phyloP scores from a whole-genome alignment of 2,113 vertebrate genomes.

The Leiothrix lutea region DNA sequence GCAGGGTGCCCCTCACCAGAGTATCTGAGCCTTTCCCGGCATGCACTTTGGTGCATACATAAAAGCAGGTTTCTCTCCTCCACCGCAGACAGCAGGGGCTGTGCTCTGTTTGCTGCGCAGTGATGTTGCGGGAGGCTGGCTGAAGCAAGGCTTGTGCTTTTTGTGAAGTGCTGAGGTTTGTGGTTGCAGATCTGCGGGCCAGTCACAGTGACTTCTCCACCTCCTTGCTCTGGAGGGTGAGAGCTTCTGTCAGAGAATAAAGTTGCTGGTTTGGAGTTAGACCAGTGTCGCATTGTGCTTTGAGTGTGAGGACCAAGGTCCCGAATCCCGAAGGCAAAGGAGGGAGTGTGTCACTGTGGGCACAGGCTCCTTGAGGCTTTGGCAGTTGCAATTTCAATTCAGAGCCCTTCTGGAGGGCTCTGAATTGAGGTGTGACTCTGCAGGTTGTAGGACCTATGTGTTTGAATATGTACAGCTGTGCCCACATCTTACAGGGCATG shows the following conservation, averaged over 20 bases:
- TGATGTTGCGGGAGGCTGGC: not conserved
- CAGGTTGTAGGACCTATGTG: not conserved
- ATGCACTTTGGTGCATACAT: conserved; percentile 9
- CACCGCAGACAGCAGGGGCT: not conserved
- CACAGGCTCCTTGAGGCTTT: not conserved
- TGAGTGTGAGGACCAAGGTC: not conserved
- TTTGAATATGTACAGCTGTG: not conserved
- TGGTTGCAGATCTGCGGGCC: not conserved
- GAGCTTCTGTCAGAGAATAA: not conserved
- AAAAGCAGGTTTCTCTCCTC: conserved; percentile 19
- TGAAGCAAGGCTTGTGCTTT: not conserved
- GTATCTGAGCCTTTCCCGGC: conserved; percentile 11
- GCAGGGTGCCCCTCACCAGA: conserved; percentile 36
- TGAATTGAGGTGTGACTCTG: not conserved
- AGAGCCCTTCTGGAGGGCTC: not conserved
- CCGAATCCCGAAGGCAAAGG: not conserved
- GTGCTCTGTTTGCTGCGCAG: not conserved
- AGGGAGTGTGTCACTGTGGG: not conserved
- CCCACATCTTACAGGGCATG: not conserved
- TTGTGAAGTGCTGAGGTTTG: not conserved
- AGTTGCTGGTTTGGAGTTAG: not conserved
- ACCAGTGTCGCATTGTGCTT: not conserved
- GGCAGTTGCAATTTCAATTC: not conserved
- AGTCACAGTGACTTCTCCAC: not conserved
- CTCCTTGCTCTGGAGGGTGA: not conserved